Evolutionary conservation across 2,888 invertebrate genomes (phyloP).

Genomic region (Xestia rhomboidea): DNA sequence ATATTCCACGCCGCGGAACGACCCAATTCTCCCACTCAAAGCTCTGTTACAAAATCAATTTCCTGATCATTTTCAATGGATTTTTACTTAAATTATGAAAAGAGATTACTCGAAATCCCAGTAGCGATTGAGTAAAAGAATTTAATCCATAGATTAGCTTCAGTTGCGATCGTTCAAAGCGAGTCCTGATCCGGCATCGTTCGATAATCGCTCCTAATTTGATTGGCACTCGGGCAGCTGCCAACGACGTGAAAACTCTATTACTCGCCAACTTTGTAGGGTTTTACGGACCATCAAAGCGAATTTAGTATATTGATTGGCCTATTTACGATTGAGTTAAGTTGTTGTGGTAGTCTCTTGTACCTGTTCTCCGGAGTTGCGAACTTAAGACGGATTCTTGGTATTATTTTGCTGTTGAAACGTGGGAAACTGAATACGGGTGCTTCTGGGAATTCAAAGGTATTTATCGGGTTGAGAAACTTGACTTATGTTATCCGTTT

Average conservation of each 20-base stretch:
- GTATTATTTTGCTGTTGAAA: slow-evolving; percentile 15
- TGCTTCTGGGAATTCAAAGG: slow-evolving; percentile 5
- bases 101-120: slow-evolving; percentile 68
- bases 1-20: slow-evolving; percentile 10
- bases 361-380: slow-evolving; percentile 37
- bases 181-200: slow-evolving; percentile 75
- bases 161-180: slow-evolving; percentile 76
- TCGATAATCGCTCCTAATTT: slow-evolving; percentile 87
- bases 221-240: slow-evolving; percentile 87
- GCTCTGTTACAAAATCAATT: slow-evolving; percentile 61
- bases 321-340: slow-evolving; percentile 67
- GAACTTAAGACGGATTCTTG: slow-evolving; percentile 11
- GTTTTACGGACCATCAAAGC: slow-evolving; percentile 78
- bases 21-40: slow-evolving; percentile 41
- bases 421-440: background rate
- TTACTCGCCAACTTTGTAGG: slow-evolving; percentile 78
- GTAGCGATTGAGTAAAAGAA: slow-evolving; percentile 75
- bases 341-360: slow-evolving; percentile 43
- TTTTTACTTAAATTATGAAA: slow-evolving; percentile 56
- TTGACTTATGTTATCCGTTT: background rate
- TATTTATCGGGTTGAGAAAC: background rate
- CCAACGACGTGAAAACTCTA: slow-evolving; percentile 84
- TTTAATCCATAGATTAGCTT: slow-evolving; percentile 83
- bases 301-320: slow-evolving; percentile 78
- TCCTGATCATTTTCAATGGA: slow-evolving; percentile 55